Evolutionary conservation across 2,888 invertebrate genomes (phyloP).

Genomic region (Ennomos erosarius): DNA sequence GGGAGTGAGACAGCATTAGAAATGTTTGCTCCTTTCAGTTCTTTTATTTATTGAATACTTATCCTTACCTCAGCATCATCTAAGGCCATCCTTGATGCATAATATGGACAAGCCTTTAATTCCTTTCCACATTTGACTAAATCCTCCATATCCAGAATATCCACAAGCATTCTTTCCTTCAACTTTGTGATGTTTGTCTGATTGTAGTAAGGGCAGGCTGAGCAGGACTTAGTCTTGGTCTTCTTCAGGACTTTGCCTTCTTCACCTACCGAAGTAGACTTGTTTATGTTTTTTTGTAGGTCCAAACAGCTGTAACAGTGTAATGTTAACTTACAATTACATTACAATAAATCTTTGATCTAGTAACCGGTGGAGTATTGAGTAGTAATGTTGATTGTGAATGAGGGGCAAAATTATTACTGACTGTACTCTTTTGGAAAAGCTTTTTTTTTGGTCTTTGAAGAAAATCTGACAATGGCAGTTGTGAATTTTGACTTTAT

Average conservation of each 20-base stretch:
- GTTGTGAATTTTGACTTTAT: too few relatives aligned
- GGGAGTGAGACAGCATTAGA: too few relatives aligned
- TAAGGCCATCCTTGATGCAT: conserved; percentile 93
- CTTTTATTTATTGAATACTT: too few relatives aligned
- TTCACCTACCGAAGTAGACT: conserved; percentile 82
- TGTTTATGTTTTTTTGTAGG: conserved; percentile 88
- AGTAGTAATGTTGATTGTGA: too few relatives aligned
- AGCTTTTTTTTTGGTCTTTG: too few relatives aligned
- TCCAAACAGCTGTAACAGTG: conserved; percentile 88
- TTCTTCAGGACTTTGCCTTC: conserved; percentile 88
- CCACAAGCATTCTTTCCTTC: conserved; percentile 87
- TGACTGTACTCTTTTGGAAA: too few relatives aligned
- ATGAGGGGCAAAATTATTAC: too few relatives aligned
- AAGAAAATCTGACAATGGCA: too few relatives aligned
- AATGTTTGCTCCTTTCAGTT: too few relatives aligned
- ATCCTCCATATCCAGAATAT: conserved; percentile 95
- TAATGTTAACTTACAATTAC: too few relatives aligned
- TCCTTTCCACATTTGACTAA: conserved; percentile 88
- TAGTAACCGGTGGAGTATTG: too few relatives aligned
- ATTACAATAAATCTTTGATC: too few relatives aligned
- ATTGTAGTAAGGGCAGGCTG: conserved; percentile 89
- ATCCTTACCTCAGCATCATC: conserved; percentile 90
- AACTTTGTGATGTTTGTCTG: conserved; percentile 86
- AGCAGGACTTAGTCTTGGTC: conserved; percentile 79
- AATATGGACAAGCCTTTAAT: conserved; percentile 96